These are phyloP conservation scores for Hylaeus volcanicus DNA, from an alignment of 1,140 invertebrate genomes.

Conservation along the genomic window DNA sequence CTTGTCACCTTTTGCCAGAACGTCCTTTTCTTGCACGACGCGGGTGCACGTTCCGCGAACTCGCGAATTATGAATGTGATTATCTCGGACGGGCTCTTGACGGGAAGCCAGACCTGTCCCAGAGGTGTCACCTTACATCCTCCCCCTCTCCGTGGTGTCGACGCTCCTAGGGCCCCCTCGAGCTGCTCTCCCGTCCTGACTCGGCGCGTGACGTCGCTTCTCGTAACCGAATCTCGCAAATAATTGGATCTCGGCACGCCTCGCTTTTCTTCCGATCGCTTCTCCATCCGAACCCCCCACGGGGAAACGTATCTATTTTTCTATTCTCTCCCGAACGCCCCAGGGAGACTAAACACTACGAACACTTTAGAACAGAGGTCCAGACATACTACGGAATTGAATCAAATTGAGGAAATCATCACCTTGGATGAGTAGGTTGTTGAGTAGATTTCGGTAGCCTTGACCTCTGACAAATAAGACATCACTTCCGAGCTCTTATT, in stretches of 20 bases:
- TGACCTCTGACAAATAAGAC: too few species aligned
- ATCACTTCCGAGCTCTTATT: too few species aligned
- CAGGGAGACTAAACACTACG: neutral
- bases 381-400: too few species aligned
- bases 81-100: slow-evolving; percentile 75
- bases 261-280: slow-evolving; percentile 36
- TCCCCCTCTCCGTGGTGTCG: slow-evolving; percentile 54
- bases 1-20: slow-evolving; percentile 36
- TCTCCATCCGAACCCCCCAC: too few species aligned
- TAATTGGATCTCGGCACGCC: slow-evolving; percentile 60
- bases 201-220: slow-evolving; percentile 48
- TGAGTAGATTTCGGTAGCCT: too few species aligned
- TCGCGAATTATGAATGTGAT: slow-evolving; percentile 78
- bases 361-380: too few species aligned
- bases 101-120: slow-evolving; percentile 72
- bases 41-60: slow-evolving; percentile 71
- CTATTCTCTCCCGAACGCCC: too few species aligned
- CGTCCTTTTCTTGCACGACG: slow-evolving; percentile 40
- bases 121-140: slow-evolving; percentile 77
- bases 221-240: slow-evolving; percentile 67
- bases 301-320: too few species aligned
- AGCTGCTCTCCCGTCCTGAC: slow-evolving; percentile 32
- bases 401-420: too few species aligned
- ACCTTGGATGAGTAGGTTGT: too few species aligned
- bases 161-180: slow-evolving; percentile 29